Evolutionary conservation across 1,140 invertebrate genomes (phyloP).

Genomic region (Rhagoletis pomonella): DNA sequence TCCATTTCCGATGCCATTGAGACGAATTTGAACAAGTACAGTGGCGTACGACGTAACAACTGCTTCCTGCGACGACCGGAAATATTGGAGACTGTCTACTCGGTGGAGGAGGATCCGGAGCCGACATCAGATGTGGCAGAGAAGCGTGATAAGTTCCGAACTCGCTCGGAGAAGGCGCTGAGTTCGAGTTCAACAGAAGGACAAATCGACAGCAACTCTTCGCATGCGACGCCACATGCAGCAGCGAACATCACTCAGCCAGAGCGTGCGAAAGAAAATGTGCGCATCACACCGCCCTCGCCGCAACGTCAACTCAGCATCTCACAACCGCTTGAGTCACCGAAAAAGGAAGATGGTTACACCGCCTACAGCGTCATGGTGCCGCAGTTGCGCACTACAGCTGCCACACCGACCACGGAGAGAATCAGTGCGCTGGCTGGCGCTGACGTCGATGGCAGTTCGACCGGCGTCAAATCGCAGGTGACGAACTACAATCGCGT

Average conservation of each 20-base stretch:
- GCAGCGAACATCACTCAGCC: neutral
- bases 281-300: slow-evolving; percentile 34
- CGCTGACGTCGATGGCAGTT: slow-evolving; percentile 44
- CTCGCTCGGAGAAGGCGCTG: slow-evolving; percentile 70
- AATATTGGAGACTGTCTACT: slow-evolving; percentile 89
- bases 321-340: neutral
- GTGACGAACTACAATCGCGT: slow-evolving; percentile 89
- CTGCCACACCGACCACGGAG: slow-evolving; percentile 22
- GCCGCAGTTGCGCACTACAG: slow-evolving; percentile 51
- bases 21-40: slow-evolving; percentile 83
- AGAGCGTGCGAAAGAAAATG: neutral
- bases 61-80: slow-evolving; percentile 85
- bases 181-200: slow-evolving; percentile 71
- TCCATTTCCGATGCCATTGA: slow-evolving; percentile 88
- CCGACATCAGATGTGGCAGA: slow-evolving; percentile 73
- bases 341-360: slow-evolving; percentile 36
- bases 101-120: slow-evolving; percentile 87
- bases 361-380: slow-evolving; percentile 53
- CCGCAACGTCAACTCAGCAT: slow-evolving; percentile 42
- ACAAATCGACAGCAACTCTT: slow-evolving; percentile 63
- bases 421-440: neutral
- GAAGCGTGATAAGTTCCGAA: slow-evolving; percentile 75
- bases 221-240: slow-evolving; percentile 26
- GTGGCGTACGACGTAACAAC: slow-evolving; percentile 80
- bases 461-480: slow-evolving; percentile 57